Evolutionary conservation across 2,113 vertebrate genomes (phyloP).

Genomic region (Pavo muticus): DNA sequence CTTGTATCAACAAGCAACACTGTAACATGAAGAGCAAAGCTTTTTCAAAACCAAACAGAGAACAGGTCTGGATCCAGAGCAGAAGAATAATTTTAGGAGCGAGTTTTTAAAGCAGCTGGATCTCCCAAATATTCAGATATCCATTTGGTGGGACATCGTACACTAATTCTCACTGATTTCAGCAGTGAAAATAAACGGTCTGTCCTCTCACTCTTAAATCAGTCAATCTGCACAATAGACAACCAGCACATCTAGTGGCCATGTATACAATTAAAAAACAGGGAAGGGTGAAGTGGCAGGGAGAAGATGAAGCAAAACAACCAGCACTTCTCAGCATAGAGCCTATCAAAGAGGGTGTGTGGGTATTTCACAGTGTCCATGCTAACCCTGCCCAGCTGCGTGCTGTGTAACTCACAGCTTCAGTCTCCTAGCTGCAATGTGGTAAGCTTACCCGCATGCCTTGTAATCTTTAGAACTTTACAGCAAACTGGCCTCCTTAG

Average conservation of each 20-base stretch:
- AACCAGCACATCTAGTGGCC: not conserved
- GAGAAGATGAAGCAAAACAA: not conserved
- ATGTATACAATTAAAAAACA: not conserved
- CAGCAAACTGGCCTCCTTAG: not conserved
- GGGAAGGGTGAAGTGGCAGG: not conserved
- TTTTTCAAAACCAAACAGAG: not conserved
- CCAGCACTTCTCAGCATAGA: not conserved
- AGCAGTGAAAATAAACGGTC: not conserved
- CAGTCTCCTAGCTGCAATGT: not conserved
- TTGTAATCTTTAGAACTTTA: not conserved
- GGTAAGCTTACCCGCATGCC: not conserved
- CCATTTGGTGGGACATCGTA: not conserved
- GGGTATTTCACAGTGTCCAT: not conserved
- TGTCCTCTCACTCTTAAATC: not conserved
- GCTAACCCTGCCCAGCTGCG: not conserved
- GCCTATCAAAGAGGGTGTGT: rapidly evolving
- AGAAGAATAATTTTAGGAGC: not conserved
- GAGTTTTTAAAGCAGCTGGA: not conserved
- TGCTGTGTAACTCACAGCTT: rapidly evolving
- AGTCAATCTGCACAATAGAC: not conserved
- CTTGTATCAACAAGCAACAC: not conserved
- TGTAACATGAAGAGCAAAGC: not conserved
- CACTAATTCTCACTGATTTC: not conserved
- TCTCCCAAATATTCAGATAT: not conserved
- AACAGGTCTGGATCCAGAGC: not conserved